These are phyloP conservation scores for Leucoptera coffeella DNA, from an alignment of 2,888 invertebrate genomes.

Conservation along the genomic window DNA sequence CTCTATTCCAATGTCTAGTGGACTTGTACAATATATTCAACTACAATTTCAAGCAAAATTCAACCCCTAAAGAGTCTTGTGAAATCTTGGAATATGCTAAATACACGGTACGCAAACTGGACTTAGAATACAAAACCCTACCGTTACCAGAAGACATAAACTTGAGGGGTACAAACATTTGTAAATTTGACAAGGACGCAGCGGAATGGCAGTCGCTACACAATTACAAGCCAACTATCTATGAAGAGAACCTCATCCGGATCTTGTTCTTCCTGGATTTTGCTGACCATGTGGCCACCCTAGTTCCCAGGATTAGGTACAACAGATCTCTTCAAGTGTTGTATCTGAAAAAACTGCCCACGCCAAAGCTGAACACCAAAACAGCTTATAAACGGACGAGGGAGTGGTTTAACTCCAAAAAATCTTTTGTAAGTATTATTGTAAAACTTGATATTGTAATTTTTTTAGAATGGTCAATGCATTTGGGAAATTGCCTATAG, in stretches of 20 bases:
- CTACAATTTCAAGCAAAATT: constrained; percentile 50
- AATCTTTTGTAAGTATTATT: constrained; percentile 27
- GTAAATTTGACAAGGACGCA: constrained; percentile 60
- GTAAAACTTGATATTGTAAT: no score
- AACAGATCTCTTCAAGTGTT: constrained; percentile 48
- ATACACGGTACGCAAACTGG: constrained; percentile 36
- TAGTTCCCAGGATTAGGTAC: constrained; percentile 62
- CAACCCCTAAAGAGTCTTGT: constrained; percentile 12
- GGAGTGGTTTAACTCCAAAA: constrained; percentile 41
- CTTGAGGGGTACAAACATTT: constrained; percentile 63
- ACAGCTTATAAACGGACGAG: constrained; percentile 29
- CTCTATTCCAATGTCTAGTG: constrained; percentile 73
- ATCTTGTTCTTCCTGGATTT: constrained; percentile 74
- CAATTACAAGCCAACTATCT: constrained; percentile 44
- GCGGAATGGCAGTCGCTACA: constrained; percentile 64
- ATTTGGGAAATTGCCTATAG: no score
- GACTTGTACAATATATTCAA: constrained; percentile 76
- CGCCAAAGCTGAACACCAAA: constrained; percentile 27
- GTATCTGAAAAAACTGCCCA: constrained; percentile 25
- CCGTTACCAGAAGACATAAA: constrained; percentile 73
- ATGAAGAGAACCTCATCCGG: constrained; percentile 70
- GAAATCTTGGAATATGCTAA: constrained; percentile 23
- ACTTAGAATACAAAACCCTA: constrained; percentile 55
- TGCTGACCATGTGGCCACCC: constrained; percentile 63
- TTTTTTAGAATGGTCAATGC: no score